Conservation (phyloP, 2,797 vertebrate genomes). For the Liparis tanakae region DNA sequence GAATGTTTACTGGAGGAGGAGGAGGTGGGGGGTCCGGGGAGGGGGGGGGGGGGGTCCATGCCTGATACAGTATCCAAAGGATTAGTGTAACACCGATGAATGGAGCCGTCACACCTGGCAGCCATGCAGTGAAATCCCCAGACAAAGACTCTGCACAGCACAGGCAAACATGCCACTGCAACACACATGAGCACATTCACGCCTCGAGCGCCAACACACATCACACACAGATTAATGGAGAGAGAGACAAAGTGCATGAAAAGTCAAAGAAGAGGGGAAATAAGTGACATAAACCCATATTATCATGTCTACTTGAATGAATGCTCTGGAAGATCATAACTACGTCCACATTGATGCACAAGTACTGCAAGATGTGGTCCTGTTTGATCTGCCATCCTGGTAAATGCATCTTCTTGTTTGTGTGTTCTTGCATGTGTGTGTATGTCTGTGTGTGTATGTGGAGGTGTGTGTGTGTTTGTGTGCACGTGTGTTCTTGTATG, state of each 20-base stretch:
- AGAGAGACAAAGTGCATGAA: conserved; percentile 1
- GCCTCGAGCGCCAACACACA: conserved; percentile 8
- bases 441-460: conserved; percentile 41
- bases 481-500: conserved; percentile 20
- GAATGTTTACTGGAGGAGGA: conserved; percentile 27
- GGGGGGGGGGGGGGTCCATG: conserved; percentile 29
- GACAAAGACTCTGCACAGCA: conserved; percentile 38
- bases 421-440: conserved; percentile 19
- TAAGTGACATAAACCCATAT: neutral
- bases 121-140: conserved; percentile 59
- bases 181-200: conserved; percentile 16
- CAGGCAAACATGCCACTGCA: conserved; percentile 16
- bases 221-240: neutral
- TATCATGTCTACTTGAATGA: neutral
- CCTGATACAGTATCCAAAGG: conserved; percentile 66
- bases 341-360: conserved; percentile 19
- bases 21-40: no score
- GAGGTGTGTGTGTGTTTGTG: conserved; percentile 35
- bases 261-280: conserved; percentile 9
- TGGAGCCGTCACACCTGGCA: conserved; percentile 67
- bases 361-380: neutral
- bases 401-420: conserved; percentile 36
- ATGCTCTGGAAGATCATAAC: neutral
- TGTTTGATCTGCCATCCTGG: conserved; percentile 21
- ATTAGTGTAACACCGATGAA: conserved; percentile 68